phyloP scores from a whole-genome alignment of 2,113 vertebrate species.

The Nannobrachium achirus region DNA sequence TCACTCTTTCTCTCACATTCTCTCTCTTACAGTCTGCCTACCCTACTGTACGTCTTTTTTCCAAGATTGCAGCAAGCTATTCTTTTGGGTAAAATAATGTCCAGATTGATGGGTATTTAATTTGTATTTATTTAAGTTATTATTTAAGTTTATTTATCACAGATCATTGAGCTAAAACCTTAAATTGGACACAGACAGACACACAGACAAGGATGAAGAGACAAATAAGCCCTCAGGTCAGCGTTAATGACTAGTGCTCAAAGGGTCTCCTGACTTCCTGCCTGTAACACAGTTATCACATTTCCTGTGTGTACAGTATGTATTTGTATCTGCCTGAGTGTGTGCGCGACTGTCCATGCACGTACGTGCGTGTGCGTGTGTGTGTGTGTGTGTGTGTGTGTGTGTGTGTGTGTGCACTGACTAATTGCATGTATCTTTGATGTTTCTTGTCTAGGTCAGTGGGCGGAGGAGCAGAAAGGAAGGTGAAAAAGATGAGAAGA shows the following conservation, averaged over 20 bases:
- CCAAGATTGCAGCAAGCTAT: background rate
- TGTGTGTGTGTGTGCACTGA: constrained; percentile 28
- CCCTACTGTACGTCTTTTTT: too few relatives aligned
- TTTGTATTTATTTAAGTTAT: too few relatives aligned
- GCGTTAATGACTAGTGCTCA: constrained; percentile 21
- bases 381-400: constrained; percentile 11
- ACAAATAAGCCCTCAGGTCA: constrained; percentile 24
- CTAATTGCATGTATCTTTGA: constrained; percentile 49
- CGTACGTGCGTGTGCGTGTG: background rate
- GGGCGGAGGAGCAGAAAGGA: constrained; percentile 28
- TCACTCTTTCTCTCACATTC: too few relatives aligned
- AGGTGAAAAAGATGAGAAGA: constrained; percentile 24
- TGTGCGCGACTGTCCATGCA: background rate
- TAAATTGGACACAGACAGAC: background rate
- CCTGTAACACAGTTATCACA: constrained; percentile 31
- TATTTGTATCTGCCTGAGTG: background rate
- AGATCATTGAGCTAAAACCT: background rate
- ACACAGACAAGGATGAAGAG: background rate
- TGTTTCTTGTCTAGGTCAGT: constrained; percentile 25
- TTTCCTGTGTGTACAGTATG: constrained; percentile 63
- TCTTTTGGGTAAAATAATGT: background rate
- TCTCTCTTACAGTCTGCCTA: too few relatives aligned
- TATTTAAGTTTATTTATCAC: too few relatives aligned
- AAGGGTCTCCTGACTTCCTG: constrained; percentile 50
- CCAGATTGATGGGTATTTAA: too few relatives aligned